These are phyloP conservation scores for Calcarius ornatus DNA, from an alignment of 2,113 vertebrate genomes.

Conservation along the genomic window DNA sequence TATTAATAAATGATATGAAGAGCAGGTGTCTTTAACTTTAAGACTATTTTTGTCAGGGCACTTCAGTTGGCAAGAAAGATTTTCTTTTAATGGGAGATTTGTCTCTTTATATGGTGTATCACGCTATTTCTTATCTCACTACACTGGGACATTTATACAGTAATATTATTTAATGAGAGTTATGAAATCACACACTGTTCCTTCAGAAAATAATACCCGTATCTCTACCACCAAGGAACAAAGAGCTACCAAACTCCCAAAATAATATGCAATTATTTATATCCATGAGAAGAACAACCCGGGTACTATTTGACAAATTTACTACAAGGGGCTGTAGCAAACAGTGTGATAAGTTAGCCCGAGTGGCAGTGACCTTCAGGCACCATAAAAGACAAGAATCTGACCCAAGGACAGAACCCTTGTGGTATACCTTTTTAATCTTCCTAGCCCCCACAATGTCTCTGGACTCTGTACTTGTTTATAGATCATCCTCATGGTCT, in stretches of 20 bases:
- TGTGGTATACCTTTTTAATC: conserved; percentile 75
- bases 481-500: conserved; percentile 79
- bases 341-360: conserved; percentile 32
- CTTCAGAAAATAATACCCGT: conserved; percentile 66
- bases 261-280: conserved; percentile 60
- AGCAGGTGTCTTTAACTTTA: conserved; percentile 72
- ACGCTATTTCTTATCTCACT: conserved; percentile 61
- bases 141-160: conserved; percentile 68
- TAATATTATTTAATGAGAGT: conserved; percentile 76
- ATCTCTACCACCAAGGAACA: conserved; percentile 67
- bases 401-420: conserved; percentile 71
- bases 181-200: conserved; percentile 61
- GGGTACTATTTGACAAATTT: conserved; percentile 40
- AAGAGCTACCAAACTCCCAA: conserved; percentile 56
- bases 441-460: conserved; percentile 76
- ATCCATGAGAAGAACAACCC: conserved; percentile 28
- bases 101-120: conserved; percentile 2
- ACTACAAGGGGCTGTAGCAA: conserved; percentile 11
- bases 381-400: conserved; percentile 39
- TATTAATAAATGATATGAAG: conserved; percentile 60
- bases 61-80: conserved; percentile 39
- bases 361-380: conserved; percentile 59
- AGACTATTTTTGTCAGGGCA: conserved; percentile 30
- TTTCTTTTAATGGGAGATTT: conserved; percentile 4
- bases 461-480: conserved; percentile 74